A percentile compares a stretch with the other conserved stretches of the same genome.
These are phyloP conservation scores for Leptoteleia sp. DNA, from an alignment of 1,140 invertebrate species.

Conservation along the genomic window DNA sequence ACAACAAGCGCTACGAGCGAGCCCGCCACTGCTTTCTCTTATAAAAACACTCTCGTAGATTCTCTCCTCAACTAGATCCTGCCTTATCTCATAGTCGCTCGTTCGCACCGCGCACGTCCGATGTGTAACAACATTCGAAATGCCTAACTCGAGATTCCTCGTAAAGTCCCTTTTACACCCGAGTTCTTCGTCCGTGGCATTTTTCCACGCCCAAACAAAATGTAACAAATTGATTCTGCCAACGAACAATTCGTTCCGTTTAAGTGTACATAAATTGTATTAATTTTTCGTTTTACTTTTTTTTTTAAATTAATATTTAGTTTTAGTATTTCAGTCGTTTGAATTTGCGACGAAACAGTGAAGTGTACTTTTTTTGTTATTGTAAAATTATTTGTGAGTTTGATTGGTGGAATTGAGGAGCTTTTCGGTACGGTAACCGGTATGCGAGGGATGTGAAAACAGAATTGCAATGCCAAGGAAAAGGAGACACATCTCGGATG, in stretches of 20 bases:
- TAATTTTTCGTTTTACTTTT: too few species aligned
- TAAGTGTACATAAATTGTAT: too few species aligned
- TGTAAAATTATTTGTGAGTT: too few species aligned
- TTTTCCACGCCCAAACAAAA: too few species aligned
- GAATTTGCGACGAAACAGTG: too few species aligned
- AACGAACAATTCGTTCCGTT: too few species aligned
- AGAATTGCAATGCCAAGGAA: constrained; percentile 24
- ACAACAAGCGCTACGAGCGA: constrained; percentile 7
- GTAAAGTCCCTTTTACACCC: not conserved
- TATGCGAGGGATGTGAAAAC: constrained; percentile 1
- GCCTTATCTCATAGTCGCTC: constrained; percentile 47
- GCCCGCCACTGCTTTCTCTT: constrained; percentile 46
- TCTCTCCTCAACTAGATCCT: constrained; percentile 48
- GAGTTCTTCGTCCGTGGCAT: not conserved
- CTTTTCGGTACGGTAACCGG: not conserved
- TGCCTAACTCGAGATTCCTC: constrained; percentile 10
- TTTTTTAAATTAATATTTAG: too few species aligned
- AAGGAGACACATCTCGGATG: constrained; percentile 11
- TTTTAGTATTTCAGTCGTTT: too few species aligned
- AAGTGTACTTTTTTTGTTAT: too few species aligned
- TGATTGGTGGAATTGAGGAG: too few species aligned
- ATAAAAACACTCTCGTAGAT: constrained; percentile 36
- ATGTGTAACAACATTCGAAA: constrained; percentile 38
- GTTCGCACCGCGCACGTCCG: constrained; percentile 20
- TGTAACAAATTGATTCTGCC: too few species aligned